phyloP scores from a whole-genome alignment of 1,140 invertebrate species.

The Myzus persicae region DNA sequence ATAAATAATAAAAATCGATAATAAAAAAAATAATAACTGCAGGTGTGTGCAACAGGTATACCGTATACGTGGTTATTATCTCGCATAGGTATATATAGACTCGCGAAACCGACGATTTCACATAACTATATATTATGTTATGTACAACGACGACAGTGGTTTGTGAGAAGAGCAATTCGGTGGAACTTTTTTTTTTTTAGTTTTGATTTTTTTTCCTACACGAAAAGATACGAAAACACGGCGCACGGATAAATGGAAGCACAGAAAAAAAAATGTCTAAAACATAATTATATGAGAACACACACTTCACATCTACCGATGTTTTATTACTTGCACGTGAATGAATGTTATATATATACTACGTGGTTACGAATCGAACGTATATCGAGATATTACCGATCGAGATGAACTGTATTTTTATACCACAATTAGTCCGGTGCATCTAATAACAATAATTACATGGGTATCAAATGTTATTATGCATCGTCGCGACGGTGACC shows the following conservation, averaged over 20 bases:
- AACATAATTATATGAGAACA: neutral
- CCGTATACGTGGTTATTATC: neutral
- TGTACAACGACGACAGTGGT: neutral
- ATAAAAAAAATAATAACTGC: slow-evolving; percentile 5
- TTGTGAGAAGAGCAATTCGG: neutral
- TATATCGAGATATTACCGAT: neutral
- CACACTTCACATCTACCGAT: neutral
- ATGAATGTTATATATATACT: neutral
- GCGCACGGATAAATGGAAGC: neutral
- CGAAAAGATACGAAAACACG: neutral
- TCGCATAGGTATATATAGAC: neutral
- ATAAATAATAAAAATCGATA: neutral
- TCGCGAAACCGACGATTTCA: neutral
- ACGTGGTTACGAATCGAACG: neutral
- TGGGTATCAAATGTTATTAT: neutral
- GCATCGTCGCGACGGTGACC: neutral
- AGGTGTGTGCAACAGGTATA: neutral
- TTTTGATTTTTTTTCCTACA: neutral
- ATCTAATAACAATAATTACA: slow-evolving; percentile 12
- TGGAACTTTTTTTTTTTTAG: neutral
- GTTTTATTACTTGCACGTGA: neutral
- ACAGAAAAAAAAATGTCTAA: neutral
- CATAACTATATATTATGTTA: neutral
- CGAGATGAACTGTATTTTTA: neutral
- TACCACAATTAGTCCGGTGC: neutral